Evolutionary conservation across 2,113 vertebrate genomes (phyloP).

Genomic region (Perca flavescens): DNA sequence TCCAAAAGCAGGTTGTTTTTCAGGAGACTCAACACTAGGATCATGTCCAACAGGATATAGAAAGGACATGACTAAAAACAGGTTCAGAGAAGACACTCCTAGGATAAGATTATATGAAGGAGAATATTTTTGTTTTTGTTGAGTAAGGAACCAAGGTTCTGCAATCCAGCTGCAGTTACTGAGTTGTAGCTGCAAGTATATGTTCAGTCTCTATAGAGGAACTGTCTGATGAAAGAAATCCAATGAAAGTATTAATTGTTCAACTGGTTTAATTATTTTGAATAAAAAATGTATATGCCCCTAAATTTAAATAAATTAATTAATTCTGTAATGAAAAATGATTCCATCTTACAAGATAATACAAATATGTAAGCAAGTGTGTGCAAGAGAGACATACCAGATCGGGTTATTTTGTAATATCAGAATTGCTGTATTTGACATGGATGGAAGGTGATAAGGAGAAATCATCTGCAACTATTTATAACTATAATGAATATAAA

Average conservation of each 20-base stretch:
- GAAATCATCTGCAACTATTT: slow-evolving; percentile 1
- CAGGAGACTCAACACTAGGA: slow-evolving; percentile 91
- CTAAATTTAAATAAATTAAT: not conserved
- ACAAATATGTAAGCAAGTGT: slow-evolving; percentile 1
- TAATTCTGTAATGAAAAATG: slow-evolving; percentile 3
- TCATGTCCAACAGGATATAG: slow-evolving; percentile 96
- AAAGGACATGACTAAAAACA: slow-evolving; percentile 1
- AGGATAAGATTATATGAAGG: not conserved
- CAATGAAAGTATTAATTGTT: not conserved
- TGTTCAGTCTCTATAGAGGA: slow-evolving; percentile 18
- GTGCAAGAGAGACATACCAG: not conserved
- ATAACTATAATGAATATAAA: slow-evolving; percentile 6
- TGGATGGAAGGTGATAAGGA: slow-evolving; percentile 6
- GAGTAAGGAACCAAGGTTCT: not conserved
- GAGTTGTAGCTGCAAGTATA: not conserved
- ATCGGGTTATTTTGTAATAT: not conserved
- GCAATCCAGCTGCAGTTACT: not conserved
- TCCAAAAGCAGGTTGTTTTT: slow-evolving; percentile 93
- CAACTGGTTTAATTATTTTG: slow-evolving; percentile 3
- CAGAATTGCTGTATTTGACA: not conserved
- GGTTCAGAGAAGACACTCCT: not conserved
- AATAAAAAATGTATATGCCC: not conserved
- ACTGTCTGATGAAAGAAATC: not conserved
- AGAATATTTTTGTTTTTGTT: not conserved
- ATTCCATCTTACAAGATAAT: not conserved